A percentile compares a stretch with the other conserved stretches of the same genome.
These are phyloP conservation scores for Listronotus bonariensis DNA, from an alignment of 1,140 invertebrate species.

Conservation along the genomic window DNA sequence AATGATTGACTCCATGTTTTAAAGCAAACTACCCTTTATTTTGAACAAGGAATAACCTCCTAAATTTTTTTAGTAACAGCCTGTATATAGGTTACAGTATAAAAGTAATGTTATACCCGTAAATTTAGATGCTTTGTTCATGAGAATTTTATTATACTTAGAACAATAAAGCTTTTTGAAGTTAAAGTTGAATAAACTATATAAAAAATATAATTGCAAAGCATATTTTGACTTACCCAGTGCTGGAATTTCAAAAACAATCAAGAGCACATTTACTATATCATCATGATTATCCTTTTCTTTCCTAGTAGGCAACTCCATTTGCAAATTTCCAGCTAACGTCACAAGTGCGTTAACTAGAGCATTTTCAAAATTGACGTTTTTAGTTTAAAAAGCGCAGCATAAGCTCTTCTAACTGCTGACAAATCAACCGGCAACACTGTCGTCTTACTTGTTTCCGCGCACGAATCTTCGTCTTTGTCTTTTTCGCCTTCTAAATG, in stretches of 20 bases:
- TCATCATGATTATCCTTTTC: conserved; percentile 60
- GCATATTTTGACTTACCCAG: too few species aligned
- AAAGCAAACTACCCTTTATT: too few species aligned
- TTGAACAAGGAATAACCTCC: too few species aligned
- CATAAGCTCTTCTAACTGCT: conserved; percentile 68
- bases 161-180: too few species aligned
- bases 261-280: conserved; percentile 78
- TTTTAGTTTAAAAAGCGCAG: conserved; percentile 60
- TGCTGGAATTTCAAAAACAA: conserved; percentile 86
- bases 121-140: too few species aligned
- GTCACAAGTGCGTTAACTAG: conserved; percentile 79
- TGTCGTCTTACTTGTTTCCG: conserved; percentile 37
- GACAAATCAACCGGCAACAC: conserved; percentile 58
- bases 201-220: too few species aligned
- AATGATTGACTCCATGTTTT: too few species aligned
- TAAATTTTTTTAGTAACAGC: too few species aligned
- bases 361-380: conserved; percentile 65
- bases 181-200: too few species aligned
- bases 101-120: too few species aligned
- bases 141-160: too few species aligned
- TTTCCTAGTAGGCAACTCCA: conserved; percentile 71
- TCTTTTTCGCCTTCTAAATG: conserved; percentile 78
- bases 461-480: conserved; percentile 78
- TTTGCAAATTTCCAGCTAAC: conserved; percentile 72
- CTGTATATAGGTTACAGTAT: too few species aligned